These are phyloP conservation scores for Rhopilema esculentum DNA, from an alignment of 30 jellyfish, hydroid and myxozoan species.

Conservation along the genomic window DNA sequence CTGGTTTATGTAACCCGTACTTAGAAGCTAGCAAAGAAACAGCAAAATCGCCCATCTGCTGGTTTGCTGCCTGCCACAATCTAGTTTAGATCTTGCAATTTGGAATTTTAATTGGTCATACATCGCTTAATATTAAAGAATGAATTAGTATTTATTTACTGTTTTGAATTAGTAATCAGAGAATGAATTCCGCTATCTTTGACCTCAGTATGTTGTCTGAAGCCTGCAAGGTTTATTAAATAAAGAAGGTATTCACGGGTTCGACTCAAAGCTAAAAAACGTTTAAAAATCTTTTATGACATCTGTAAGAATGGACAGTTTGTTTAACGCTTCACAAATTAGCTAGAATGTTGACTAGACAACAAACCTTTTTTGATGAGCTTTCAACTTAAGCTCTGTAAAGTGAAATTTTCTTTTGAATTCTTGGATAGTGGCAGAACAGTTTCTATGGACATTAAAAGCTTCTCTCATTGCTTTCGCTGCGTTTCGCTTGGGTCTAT, in stretches of 20 bases:
- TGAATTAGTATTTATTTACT: background rate
- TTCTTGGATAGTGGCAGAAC: conserved; percentile 25
- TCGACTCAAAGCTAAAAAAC: background rate
- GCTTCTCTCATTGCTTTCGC: conserved; percentile 34
- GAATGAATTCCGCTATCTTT: conserved; percentile 14
- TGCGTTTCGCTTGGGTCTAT: conserved; percentile 23
- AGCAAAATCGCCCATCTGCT: background rate
- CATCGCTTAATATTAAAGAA: conserved; percentile 13
- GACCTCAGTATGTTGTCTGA: conserved; percentile 13
- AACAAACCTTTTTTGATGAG: conserved; percentile 39
- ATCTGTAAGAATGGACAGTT: background rate
- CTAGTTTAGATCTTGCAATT: background rate
- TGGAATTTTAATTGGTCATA: background rate
- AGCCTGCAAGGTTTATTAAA: background rate
- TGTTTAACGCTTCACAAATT: background rate
- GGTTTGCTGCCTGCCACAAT: background rate
- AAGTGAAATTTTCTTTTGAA: conserved; percentile 6
- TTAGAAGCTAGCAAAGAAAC: background rate
- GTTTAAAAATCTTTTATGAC: background rate
- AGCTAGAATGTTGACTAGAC: background rate
- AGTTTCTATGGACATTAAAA: conserved; percentile 13
- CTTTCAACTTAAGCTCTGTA: background rate
- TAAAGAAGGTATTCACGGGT: background rate
- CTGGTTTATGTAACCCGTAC: background rate
- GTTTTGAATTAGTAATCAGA: background rate